A percentile compares a stretch with the other conserved stretches of the same genome.
phyloP scores from a whole-genome alignment of 2,797 vertebrate species.

The Pygocentrus nattereri region DNA sequence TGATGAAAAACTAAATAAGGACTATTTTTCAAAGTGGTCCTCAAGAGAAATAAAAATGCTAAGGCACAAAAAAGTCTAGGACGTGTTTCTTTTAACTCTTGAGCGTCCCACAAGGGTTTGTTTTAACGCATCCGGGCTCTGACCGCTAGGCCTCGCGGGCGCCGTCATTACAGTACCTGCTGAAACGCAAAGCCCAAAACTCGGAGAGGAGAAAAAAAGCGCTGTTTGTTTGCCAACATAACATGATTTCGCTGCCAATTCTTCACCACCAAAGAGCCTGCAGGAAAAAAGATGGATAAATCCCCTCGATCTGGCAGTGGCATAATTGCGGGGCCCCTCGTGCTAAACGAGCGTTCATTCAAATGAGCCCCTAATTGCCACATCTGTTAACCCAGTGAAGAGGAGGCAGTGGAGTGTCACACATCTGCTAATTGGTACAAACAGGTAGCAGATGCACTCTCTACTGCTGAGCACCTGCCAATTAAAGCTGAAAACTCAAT shows the following conservation, averaged over 20 bases:
- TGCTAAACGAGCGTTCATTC: slow-evolving; percentile 86
- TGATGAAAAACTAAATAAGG: no score
- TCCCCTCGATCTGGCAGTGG: slow-evolving; percentile 74
- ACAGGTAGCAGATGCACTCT: slow-evolving; percentile 81
- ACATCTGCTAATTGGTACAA: slow-evolving; percentile 82
- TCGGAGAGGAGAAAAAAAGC: background rate
- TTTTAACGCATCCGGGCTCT: background rate
- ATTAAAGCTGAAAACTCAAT: slow-evolving; percentile 70
- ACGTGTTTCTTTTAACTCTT: no score
- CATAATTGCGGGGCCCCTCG: slow-evolving; percentile 81
- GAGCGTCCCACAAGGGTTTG: no score
- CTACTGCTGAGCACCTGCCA: slow-evolving; percentile 75
- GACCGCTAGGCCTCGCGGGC: background rate
- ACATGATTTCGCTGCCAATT: slow-evolving; percentile 71
- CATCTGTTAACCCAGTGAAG: slow-evolving; percentile 88
- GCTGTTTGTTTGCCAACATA: slow-evolving; percentile 66
- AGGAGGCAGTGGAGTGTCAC: slow-evolving; percentile 75
- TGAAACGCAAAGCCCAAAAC: background rate
- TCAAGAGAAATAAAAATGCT: no score
- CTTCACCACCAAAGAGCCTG: slow-evolving; percentile 56
- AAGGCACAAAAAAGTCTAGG: no score
- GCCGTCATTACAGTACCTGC: background rate
- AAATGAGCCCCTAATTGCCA: slow-evolving; percentile 89
- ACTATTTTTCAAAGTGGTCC: no score
- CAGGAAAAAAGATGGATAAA: slow-evolving; percentile 72